Conservation (phyloP, 2,797 vertebrate genomes). For the Notolepis coatsorum region DNA sequence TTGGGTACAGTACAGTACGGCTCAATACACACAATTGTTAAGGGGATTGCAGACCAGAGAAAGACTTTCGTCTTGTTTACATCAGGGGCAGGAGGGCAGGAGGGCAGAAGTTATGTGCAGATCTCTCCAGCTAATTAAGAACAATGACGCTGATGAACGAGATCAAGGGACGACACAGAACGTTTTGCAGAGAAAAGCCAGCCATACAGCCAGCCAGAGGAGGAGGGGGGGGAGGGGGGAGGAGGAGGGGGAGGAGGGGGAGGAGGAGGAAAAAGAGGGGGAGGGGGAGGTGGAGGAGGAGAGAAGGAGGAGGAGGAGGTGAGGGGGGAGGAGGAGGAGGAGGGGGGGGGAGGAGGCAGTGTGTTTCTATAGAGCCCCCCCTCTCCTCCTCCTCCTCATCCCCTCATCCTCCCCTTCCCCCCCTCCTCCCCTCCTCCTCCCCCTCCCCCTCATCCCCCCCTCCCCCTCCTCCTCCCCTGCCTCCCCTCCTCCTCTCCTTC, state of each 20-base stretch:
- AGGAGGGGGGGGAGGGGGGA: slow-evolving; percentile 18
- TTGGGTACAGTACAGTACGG: too few species aligned
- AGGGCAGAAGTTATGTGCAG: slow-evolving; percentile 17
- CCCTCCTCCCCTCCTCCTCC: too few species aligned
- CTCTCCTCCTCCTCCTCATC: too few species aligned
- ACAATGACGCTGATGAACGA: not conserved
- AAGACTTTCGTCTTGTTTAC: too few species aligned
- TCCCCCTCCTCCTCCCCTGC: too few species aligned
- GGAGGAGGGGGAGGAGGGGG: slow-evolving; percentile 21
- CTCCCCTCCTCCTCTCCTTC: too few species aligned
- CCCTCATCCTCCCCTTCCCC: too few species aligned
- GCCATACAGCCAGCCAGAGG: slow-evolving; percentile 31
- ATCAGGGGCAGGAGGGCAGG: too few species aligned
- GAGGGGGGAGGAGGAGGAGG: slow-evolving; percentile 11
- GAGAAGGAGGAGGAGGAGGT: slow-evolving; percentile 28
- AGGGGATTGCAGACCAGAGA: too few species aligned
- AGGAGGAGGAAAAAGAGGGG: slow-evolving; percentile 19
- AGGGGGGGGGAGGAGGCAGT: slow-evolving; percentile 24
- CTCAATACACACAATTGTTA: too few species aligned
- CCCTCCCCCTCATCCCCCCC: too few species aligned
- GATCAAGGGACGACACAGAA: not conserved
- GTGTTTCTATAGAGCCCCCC: slow-evolving; percentile 18
- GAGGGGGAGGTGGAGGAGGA: too few species aligned
- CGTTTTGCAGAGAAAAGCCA: slow-evolving; percentile 15
- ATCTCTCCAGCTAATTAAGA: slow-evolving; percentile 11